phyloP scores from a whole-genome alignment of 2,113 vertebrate species.

The Prionailurus viverrinus region DNA sequence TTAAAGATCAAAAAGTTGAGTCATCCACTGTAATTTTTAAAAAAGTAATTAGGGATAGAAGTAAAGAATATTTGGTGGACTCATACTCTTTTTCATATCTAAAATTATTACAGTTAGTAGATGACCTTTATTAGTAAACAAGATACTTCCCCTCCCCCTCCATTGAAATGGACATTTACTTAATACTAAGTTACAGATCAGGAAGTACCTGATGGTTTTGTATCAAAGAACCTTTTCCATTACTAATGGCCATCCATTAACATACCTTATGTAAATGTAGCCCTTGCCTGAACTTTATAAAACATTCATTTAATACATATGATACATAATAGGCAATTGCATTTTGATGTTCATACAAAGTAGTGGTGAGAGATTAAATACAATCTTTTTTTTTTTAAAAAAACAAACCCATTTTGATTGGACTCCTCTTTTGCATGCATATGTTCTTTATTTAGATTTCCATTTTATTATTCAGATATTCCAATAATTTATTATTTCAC shows the following conservation, averaged over 20 bases:
- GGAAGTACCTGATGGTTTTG: background rate
- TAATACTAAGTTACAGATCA: background rate
- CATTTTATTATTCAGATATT: conserved; percentile 58
- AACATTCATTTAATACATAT: conserved; percentile 64
- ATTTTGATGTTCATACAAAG: conserved; percentile 37
- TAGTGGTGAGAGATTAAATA: conserved; percentile 48
- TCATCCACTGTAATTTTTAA: background rate
- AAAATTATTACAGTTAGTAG: background rate
- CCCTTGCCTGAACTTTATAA: conserved; percentile 15
- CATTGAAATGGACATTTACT: background rate
- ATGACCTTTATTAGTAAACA: background rate
- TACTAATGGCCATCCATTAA: conserved; percentile 46
- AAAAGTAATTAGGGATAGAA: background rate
- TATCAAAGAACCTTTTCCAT: conserved; percentile 12
- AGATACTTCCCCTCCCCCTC: background rate
- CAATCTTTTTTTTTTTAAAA: background rate
- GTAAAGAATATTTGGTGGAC: background rate
- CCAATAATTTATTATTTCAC: conserved; percentile 60
- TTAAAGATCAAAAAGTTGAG: background rate
- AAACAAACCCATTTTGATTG: conserved; percentile 42
- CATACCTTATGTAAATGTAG: conserved; percentile 42
- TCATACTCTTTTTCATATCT: background rate
- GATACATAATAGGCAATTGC: conserved; percentile 54
- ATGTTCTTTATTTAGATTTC: conserved; percentile 69
- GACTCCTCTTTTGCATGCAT: background rate